Base-by-base conservation (phyloP, 2,797 vertebrate species). In the Ibycter americanus region DNA sequence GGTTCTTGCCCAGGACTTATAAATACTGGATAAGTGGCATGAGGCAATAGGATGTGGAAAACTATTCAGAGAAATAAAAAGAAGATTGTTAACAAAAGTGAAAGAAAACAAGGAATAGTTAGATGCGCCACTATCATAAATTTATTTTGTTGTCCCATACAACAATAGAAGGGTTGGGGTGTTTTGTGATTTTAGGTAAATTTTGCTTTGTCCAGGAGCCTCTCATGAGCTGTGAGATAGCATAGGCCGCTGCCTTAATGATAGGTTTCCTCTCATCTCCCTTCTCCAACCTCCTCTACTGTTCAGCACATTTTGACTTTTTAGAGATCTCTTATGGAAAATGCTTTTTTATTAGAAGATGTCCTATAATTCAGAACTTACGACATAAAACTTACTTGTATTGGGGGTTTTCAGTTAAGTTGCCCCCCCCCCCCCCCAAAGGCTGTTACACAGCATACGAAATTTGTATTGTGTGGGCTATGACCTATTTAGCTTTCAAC, bases 391-490 rank as follows among this genome's bases (percentile, higher is more conserved):
- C 5, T 49, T 16, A 42, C 16, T 42, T 42, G 42, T 42, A 42
- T 7, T 7, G 42, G 42, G 40, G 40, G 16, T 2, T 13, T 38
- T 82, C 56, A 5, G 1, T 0, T 0, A 17, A 5, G 7, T 27
- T 49, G 23, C 49, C 36, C 22, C 2, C 5, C 32, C n/a, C n/a
- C n/a, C n/a, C n/a, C n/a, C 14, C 26, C 7, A 40, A 56, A 83
- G 3, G 2, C 14, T 61, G 8, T 56, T 62, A 59, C 0, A 4
- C 10, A 65, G 1, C 9, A 9, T 19, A 40, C 25, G 12, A 56
- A 26, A 3, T 63, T 52, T 15, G 4, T 15, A 36, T 27, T n/a
- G 4, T n/a, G 4, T 1, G 0, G 42, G 4, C 7, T 38, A 42
- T 23, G 54, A 5, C 27, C 9, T 32, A 26, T 32, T 52, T 59